Evolutionary conservation across 1,140 invertebrate species (phyloP), one percentile per base, ranked within the genome.

Genomic region (Cyclina sinensis): DNA sequence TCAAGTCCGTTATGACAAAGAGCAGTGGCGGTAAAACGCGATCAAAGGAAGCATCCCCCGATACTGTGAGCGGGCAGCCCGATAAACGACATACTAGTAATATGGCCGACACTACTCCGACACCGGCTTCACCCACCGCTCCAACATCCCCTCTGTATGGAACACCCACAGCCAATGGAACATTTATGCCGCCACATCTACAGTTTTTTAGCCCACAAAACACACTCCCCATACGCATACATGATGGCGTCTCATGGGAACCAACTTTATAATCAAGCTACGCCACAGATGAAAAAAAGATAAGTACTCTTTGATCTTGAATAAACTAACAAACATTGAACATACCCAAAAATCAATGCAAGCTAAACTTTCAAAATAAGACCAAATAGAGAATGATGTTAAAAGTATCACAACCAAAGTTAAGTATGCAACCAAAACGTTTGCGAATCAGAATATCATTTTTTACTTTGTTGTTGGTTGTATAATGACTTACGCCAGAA

Each of bases 311-410:
- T 16, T 37, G 37, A 76, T 76, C 27, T 37, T 76, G 1, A 76
- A 39, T 39, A 76, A 76, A 39, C 39, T 76, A 24, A 76, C 21
- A 18, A 43, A 4, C n/a, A 76, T 43, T 18, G 73, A 76, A 76
- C 7, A 11, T 43, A 76, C 35, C 0, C 73, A 76, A 46, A 76
- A 76, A 39, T 24, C 35, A 43, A 76, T 76, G 73, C 14, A 37
- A 39, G 4, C 73, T 43, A 76, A 46, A 76, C 73, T n/a, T n/a
- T n/a, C n/a, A n/a, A n/a, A n/a, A n/a, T n/a, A n/a, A n/a, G n/a
- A n/a, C n/a, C 43, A 76, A 76, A 76, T 76, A 11, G 73, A 76
- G 27, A 46, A 24, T 76, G 73, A 46, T 9, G 73, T 76, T 39
- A 76, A 76, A 76, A 43, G 0, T 24, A 76, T 76, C 27, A 37